Evolutionary conservation across 2,113 vertebrate species (phyloP).

Genomic region (Platichthys flesus): DNA sequence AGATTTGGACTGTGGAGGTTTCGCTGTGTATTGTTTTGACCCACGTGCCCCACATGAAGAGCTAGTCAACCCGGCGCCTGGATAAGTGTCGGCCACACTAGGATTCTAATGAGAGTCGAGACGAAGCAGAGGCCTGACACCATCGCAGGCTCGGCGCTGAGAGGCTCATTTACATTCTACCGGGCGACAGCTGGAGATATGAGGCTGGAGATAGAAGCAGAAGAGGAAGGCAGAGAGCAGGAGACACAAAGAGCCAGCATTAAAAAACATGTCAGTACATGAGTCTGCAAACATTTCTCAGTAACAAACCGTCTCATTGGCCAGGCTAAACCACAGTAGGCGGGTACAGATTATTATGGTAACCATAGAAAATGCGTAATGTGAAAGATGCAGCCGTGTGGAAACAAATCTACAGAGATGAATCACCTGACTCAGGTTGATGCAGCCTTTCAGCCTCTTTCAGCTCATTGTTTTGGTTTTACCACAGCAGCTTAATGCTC

Average conservation of each 20-base stretch:
- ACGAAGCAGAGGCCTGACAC: slow-evolving; percentile 69
- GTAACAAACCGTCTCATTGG: too few relatives aligned
- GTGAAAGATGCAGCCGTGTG: too few relatives aligned
- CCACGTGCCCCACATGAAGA: slow-evolving; percentile 56
- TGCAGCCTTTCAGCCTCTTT: too few relatives aligned
- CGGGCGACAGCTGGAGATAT: slow-evolving; percentile 68
- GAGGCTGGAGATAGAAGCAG: slow-evolving; percentile 11
- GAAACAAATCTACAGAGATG: too few relatives aligned
- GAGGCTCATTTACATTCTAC: slow-evolving; percentile 75
- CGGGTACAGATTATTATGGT: too few relatives aligned
- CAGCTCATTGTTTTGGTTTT: too few relatives aligned
- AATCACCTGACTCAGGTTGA: too few relatives aligned
- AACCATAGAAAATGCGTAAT: too few relatives aligned
- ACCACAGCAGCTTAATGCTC: too few relatives aligned
- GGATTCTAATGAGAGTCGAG: slow-evolving; percentile 71
- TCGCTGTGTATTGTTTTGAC: slow-evolving; percentile 64
- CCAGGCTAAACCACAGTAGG: too few relatives aligned
- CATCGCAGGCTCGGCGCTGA: slow-evolving; percentile 57
- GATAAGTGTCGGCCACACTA: slow-evolving; percentile 72
- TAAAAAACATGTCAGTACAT: too few relatives aligned
- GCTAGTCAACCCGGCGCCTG: slow-evolving; percentile 58
- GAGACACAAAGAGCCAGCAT: not conserved
- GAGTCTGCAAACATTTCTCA: too few relatives aligned
- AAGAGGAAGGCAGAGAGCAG: slow-evolving; percentile 22
- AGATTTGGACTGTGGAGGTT: slow-evolving; percentile 31